Evolutionary conservation across 35 echinoderm and acorn worm genomes (phyloP).

Genomic region (Heliocidaris tuberculata): DNA sequence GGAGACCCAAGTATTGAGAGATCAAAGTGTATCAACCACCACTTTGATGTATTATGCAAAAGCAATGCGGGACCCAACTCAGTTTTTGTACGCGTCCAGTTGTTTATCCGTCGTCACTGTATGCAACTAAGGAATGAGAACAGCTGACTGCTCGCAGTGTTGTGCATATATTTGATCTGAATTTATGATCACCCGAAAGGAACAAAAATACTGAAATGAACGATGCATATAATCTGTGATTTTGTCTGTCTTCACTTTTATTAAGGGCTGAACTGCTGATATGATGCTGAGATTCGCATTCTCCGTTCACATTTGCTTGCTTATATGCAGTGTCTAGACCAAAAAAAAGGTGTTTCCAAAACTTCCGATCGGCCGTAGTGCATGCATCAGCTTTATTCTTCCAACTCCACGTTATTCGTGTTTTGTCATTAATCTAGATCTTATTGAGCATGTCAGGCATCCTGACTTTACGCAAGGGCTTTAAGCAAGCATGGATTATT

Average conservation of each 20-base stretch:
- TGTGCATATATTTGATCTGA: not conserved
- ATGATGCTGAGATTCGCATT: no score
- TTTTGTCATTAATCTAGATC: not conserved
- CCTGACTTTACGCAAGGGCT: not conserved
- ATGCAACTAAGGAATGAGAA: not conserved
- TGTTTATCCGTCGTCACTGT: not conserved
- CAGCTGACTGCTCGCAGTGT: not conserved
- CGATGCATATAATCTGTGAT: not conserved
- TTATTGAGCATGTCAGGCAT: no score
- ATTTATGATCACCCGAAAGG: not conserved
- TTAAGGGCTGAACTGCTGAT: not conserved
- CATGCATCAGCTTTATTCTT: not conserved
- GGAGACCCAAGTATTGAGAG: constrained; percentile 57
- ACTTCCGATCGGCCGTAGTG: not conserved
- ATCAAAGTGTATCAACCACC: not conserved
- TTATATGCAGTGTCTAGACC: not conserved
- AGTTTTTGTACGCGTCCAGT: not conserved
- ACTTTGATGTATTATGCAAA: not conserved
- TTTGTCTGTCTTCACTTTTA: not conserved
- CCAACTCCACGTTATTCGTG: not conserved
- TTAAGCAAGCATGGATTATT: not conserved
- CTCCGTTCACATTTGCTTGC: not conserved
- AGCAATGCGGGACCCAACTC: not conserved
- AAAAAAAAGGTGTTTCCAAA: not conserved
- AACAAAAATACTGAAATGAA: not conserved